phyloP scores from a whole-genome alignment of 2,797 vertebrate genomes.

The Propithecus perrieri region DNA sequence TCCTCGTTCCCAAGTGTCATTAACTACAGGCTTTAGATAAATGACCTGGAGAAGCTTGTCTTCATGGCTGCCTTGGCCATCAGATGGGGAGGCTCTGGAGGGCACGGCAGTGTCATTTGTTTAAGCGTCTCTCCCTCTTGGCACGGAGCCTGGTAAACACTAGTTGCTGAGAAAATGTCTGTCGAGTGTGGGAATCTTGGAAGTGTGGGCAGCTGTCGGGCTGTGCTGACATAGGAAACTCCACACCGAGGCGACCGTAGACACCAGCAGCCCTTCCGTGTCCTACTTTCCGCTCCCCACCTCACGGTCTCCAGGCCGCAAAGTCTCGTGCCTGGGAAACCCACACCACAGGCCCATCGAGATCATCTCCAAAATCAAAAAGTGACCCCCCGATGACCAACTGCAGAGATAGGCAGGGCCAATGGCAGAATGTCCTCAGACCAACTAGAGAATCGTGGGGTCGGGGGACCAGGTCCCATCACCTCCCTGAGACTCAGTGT shows the following conservation, averaged over 20 bases:
- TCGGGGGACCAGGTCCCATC: background rate
- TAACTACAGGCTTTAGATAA: background rate
- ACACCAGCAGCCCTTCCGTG: background rate
- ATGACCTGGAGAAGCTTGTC: background rate
- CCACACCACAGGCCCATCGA: fast-evolving
- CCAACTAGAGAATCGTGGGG: background rate
- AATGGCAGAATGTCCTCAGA: background rate
- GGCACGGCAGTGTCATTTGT: background rate
- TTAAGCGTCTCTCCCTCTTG: background rate
- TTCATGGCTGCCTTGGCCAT: background rate
- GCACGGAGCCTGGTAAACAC: background rate
- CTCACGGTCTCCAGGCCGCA: fast-evolving
- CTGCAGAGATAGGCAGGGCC: background rate
- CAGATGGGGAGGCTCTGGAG: background rate
- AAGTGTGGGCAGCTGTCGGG: fast-evolving
- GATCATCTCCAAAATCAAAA: background rate
- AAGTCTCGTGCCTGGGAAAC: background rate
- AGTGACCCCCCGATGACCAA: fast-evolving
- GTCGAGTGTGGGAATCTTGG: background rate
- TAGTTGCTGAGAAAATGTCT: background rate
- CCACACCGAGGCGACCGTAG: no score
- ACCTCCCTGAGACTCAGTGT: background rate
- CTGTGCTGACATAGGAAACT: background rate
- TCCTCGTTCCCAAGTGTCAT: background rate
- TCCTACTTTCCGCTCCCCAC: background rate